Evolutionary conservation across 2,113 vertebrate genomes (phyloP).

Genomic region (Machaerirhynchus nigripectus): DNA sequence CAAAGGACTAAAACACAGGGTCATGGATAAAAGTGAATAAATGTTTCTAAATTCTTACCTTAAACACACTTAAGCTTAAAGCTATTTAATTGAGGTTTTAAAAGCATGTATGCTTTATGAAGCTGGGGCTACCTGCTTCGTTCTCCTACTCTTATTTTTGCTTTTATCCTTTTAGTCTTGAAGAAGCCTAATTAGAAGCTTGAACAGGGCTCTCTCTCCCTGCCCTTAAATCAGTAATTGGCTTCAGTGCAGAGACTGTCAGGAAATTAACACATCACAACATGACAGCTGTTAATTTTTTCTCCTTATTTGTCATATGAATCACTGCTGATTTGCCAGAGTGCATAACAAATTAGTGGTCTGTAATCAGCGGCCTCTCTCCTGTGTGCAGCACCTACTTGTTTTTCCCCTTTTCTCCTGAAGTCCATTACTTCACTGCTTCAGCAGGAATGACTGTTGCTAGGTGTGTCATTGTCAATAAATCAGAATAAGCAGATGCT

Average conservation of each 20-base stretch:
- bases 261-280: conserved; percentile 99
- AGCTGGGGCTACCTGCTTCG: conserved; percentile 81
- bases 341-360: conserved; percentile 97
- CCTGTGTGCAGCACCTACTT: conserved; percentile 75
- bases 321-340: conserved; percentile 92
- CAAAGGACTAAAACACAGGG: conserved; percentile 73
- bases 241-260: conserved; percentile 97
- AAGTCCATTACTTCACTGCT: conserved; percentile 77
- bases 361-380: conserved; percentile 90
- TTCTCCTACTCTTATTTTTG: conserved; percentile 87
- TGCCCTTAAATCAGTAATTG: conserved; percentile 99
- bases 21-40: conserved; percentile 86
- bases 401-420: conserved; percentile 8
- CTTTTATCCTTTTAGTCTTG: conserved; percentile 97
- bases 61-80: conserved; percentile 80
- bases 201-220: conserved; percentile 88
- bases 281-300: conserved; percentile 99
- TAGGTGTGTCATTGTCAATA: conserved; percentile 85
- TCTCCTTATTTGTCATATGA: conserved; percentile 93
- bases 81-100: conserved; percentile 80
- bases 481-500: conserved; percentile 84
- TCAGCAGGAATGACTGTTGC: conserved; percentile 70
- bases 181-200: conserved; percentile 98
- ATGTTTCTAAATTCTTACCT: conserved; percentile 86
- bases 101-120: conserved; percentile 71